Evolutionary conservation across 2,113 vertebrate species (phyloP), one percentile per base, ranked within the genome.

Genomic region (Oncorhynchus masou): DNA sequence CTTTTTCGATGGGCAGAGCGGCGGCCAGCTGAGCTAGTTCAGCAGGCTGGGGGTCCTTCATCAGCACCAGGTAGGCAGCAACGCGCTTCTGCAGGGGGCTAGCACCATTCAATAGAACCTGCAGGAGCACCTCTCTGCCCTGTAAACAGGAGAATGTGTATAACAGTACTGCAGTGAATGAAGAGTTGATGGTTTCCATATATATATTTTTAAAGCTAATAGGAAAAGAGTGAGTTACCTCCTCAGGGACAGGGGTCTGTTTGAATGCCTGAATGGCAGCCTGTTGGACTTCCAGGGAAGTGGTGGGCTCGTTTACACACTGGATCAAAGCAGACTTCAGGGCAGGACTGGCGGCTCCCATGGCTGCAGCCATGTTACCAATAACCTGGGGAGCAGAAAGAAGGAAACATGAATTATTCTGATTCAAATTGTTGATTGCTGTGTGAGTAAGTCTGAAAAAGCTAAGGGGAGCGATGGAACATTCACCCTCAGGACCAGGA

Each of bases 251-350:
- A 20, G 90, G 71, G 84, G 95, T 95, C 89, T 94, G 94, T 80
- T 96, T 93, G 83, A 94, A 95, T 34, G 93, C 95, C 85, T 97
- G 97, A 86, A 99, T 93, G 59, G 97, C 96, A 83, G 96, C 94
- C 85, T 97, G 96, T 88, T 98, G 97, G 75, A 97, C 93, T 7
- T 88, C 78, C 16, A 77, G 77, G 0, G 95, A 91, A 49, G 94
- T 89, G 22, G 81, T 87, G 67, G 90, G 84, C 20, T 93, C 93
- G 87, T 89, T 90, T 75, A 96, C 85, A 73, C 97, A 99, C 9
- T 89, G 88, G 78, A 95, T 91, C 29, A 99, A 81, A 2, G 89
- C 85, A 24, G 91, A 86, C 77, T 90, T 96, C 75, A 98, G 86
- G 22, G 31, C 86, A 49, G 95, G 93, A 71, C 91, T 92, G 54